Evolutionary conservation across 2,888 invertebrate genomes (phyloP), one percentile per base, ranked within the genome.

Genomic region (Trissolcus japonicus): DNA sequence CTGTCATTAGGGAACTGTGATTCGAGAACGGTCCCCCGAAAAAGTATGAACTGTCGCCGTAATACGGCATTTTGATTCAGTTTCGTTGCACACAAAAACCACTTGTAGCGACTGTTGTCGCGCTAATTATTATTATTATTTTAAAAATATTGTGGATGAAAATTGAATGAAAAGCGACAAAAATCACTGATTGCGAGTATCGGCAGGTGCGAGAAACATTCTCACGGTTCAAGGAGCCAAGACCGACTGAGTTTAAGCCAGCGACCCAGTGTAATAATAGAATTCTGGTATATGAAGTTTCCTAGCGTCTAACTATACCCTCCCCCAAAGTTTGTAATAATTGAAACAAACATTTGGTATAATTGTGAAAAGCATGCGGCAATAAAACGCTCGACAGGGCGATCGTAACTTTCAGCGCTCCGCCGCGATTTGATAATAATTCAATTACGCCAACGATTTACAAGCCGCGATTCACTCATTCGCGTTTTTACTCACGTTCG

Each of bases 171-270:
- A 73, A 35, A 9, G 35, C 35, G 51, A 21, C 53, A 41, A 48
- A 59, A 66, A 69, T 59, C 63, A 66, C 66, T 51, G 40, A 48
- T 73, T 54, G 62, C 17, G 43, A 62, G 25, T 76, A 75, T 56
- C 68, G 66, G 84, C 86, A 86, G 86, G 85, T 86, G 82, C 84
- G 79, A 83, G 72, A 82, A 83, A 78, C 83, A 87, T 88, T 88
- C 88, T 87, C 86, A 86, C 88, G 87, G 84, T 86, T 88, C 86
- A 88, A 85, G 86, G 86, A 87, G 87, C 88, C 86, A 87, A 86
- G 85, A 87, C 85, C 86, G 86, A 88, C 88, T 88, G 88, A 86
- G 86, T 86, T 84, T 86, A 86, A 88, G 86, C 86, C 87, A 87
- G 87, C 87, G 87, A 86, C 84, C 84, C 83, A 81, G 84, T 81